phyloP scores from a whole-genome alignment of 1,140 invertebrate genomes.

The Saxidomus purpurata region DNA sequence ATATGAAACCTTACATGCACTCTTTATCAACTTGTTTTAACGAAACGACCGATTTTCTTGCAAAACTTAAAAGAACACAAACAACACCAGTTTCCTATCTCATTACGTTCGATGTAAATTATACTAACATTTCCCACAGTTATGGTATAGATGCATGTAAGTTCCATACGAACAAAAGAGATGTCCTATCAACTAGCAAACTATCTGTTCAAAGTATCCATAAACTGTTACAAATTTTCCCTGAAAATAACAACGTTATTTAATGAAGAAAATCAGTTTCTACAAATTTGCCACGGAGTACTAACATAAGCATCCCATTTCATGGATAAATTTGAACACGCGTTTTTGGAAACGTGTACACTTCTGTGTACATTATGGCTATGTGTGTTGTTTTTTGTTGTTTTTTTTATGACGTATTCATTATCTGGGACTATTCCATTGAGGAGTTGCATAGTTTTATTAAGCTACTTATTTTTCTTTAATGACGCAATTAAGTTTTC shows the following conservation, averaged over 20 bases:
- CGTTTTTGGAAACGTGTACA: neutral
- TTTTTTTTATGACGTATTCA: slow-evolving; percentile 41
- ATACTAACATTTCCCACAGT: slow-evolving; percentile 43
- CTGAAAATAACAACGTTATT: slow-evolving; percentile 51
- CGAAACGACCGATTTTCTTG: too few relatives aligned
- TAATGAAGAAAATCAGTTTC: neutral
- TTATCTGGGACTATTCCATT: slow-evolving; percentile 10
- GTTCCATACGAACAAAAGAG: neutral
- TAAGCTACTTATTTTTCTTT: too few relatives aligned
- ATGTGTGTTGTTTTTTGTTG: too few relatives aligned
- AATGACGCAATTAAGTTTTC: too few relatives aligned
- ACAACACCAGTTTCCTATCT: slow-evolving; percentile 4
- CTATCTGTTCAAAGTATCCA: neutral
- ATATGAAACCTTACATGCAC: neutral
- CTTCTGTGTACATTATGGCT: slow-evolving; percentile 9
- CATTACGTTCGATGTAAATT: slow-evolving; percentile 6
- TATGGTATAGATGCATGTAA: too few relatives aligned
- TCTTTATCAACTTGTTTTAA: slow-evolving; percentile 24
- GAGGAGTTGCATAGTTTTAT: slow-evolving; percentile 17
- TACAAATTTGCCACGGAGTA: slow-evolving; percentile 11
- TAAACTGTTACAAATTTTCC: neutral
- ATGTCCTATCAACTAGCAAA: too few relatives aligned
- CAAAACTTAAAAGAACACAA: too few relatives aligned
- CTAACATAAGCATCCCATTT: slow-evolving; percentile 17
- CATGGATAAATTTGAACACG: slow-evolving; percentile 32